Conservation (phyloP, 2,797 vertebrate genomes). For the Craterocephalus amniculus region DNA sequence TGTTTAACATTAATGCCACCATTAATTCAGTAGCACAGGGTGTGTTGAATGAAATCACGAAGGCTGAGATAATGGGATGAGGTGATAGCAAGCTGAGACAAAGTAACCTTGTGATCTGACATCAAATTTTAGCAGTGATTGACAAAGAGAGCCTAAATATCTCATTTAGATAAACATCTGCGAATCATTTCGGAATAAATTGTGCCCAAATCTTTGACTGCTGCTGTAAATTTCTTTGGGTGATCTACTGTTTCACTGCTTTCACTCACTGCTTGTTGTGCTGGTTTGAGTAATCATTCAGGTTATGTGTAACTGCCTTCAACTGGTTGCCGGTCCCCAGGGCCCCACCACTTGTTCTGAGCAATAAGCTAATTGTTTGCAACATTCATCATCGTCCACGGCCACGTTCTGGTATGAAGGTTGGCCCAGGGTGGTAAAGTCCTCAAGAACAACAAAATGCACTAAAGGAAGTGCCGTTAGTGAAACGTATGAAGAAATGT, state of each 20-base stretch:
- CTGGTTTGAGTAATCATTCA: constrained; percentile 59
- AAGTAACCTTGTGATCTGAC: constrained; percentile 57
- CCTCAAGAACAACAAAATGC: constrained; percentile 46
- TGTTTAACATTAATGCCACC: constrained; percentile 65
- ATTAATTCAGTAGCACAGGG: constrained; percentile 66
- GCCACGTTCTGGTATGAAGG: constrained; percentile 49
- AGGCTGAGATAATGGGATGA: too few relatives aligned
- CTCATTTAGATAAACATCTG: constrained; percentile 27
- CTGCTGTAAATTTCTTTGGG: background rate
- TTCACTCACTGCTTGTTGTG: constrained; percentile 18
- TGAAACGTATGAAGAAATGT: constrained; percentile 32
- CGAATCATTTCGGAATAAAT: background rate
- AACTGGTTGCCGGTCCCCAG: constrained; percentile 43
- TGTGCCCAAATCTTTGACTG: background rate
- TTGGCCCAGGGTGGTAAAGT: constrained; percentile 44
- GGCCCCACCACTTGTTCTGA: constrained; percentile 64
- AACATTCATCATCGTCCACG: constrained; percentile 72
- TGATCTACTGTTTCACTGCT: background rate
- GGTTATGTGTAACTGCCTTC: constrained; percentile 61
- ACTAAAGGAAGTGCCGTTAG: constrained; percentile 60
- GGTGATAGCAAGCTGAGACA: constrained; percentile 40
- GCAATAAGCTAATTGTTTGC: constrained; percentile 78
- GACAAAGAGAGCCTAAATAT: constrained; percentile 31
- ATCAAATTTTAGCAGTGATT: constrained; percentile 52
- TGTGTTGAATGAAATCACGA: constrained; percentile 48